These are phyloP conservation scores for Caenorhabditis imperialis DNA, from an alignment of 2,888 invertebrate genomes.

Conservation along the genomic window DNA sequence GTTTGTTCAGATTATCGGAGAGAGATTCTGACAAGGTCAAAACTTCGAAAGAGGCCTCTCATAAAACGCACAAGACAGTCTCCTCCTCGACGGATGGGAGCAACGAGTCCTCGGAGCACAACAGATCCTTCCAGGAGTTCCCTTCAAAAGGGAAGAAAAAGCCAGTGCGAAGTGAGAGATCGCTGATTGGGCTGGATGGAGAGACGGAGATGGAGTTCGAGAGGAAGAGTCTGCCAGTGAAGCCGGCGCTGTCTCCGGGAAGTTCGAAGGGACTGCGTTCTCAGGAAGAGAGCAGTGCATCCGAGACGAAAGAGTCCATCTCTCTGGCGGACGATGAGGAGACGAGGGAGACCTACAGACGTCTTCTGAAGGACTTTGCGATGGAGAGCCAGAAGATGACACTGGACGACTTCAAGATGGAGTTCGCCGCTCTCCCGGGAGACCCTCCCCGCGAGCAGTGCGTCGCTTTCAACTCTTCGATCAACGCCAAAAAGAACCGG, in stretches of 20 bases:
- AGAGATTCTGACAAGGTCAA: no score
- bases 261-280: slow-evolving; percentile 7
- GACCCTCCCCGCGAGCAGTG: slow-evolving; percentile 38
- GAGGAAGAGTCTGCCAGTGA: slow-evolving; percentile 12
- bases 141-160: neutral
- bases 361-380: slow-evolving; percentile 49
- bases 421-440: slow-evolving; percentile 40
- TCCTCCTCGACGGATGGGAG: no score
- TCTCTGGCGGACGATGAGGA: slow-evolving; percentile 47
- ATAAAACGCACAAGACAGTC: no score
- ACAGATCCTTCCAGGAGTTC: no score
- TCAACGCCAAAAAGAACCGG: slow-evolving; percentile 49
- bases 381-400: slow-evolving; percentile 24
- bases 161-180: slow-evolving; percentile 25
- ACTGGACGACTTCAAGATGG: slow-evolving; percentile 41
- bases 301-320: slow-evolving; percentile 45
- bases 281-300: slow-evolving; percentile 28
- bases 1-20: no score
- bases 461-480: slow-evolving; percentile 27
- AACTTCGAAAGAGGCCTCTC: no score
- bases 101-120: no score
- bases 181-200: slow-evolving; percentile 47
- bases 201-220: slow-evolving; percentile 28
- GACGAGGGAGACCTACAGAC: slow-evolving; percentile 12
- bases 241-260: neutral